Conservation (phyloP, 2,797 vertebrate genomes). For the Crax fasciolata region DNA sequence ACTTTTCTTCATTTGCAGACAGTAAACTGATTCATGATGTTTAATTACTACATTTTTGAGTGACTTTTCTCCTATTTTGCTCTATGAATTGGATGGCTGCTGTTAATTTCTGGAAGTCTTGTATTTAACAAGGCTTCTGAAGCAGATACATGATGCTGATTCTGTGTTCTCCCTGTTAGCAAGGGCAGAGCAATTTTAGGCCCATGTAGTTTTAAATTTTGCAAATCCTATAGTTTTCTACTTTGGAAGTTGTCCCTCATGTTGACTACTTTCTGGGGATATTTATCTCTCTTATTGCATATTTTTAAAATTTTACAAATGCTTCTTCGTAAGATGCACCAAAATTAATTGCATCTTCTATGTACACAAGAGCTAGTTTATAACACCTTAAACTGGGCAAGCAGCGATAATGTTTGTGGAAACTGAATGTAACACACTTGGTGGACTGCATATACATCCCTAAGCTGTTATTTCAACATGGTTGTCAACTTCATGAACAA, state of each 20-base stretch:
- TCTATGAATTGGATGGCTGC: neutral
- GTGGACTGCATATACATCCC: neutral
- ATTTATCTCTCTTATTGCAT: neutral
- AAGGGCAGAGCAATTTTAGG: neutral
- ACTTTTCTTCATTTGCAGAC: neutral
- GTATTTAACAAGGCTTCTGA: neutral
- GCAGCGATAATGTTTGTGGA: neutral
- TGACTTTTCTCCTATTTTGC: neutral
- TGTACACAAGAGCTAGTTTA: neutral
- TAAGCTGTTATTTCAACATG: neutral
- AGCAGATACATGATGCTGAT: accelerated
- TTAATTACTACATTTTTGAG: neutral
- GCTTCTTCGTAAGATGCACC: neutral
- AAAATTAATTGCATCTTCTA: neutral
- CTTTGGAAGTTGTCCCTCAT: neutral
- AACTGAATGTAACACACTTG: neutral
- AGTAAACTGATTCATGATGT: neutral
- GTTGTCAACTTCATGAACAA: neutral
- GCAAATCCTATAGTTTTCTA: neutral
- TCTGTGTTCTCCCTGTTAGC: neutral
- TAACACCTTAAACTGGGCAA: neutral
- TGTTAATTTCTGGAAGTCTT: neutral
- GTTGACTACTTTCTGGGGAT: neutral
- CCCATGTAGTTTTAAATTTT: neutral
- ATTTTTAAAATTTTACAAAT: neutral